phyloP scores from a whole-genome alignment of 2,888 invertebrate genomes.

The Sarcophaga subvicina region DNA sequence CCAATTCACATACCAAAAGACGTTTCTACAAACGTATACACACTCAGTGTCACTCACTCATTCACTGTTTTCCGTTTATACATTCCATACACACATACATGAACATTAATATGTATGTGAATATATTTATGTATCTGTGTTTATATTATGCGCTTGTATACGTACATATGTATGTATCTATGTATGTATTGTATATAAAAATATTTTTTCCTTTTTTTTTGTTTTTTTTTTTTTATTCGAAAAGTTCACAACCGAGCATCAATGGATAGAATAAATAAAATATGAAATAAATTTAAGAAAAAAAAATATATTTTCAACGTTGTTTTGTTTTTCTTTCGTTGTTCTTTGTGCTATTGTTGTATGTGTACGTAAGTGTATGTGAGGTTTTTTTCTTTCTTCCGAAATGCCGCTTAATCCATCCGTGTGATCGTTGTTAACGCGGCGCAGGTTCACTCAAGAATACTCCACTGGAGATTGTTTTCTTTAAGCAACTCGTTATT shows the following conservation, averaged over 20 bases:
- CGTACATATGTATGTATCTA: slow-evolving; percentile 4
- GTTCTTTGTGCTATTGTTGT: slow-evolving; percentile 17
- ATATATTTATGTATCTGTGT: slow-evolving; percentile 4
- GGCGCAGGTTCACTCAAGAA: slow-evolving; percentile 77
- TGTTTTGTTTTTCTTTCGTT: slow-evolving; percentile 8
- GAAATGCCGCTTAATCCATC: slow-evolving; percentile 62
- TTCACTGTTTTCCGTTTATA: slow-evolving; percentile 24
- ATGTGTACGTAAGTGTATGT: slow-evolving; percentile 26
- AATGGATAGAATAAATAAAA: slow-evolving; percentile 66
- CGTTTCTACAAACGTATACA: slow-evolving; percentile 27
- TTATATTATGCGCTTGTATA: slow-evolving; percentile 1
- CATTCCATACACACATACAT: neutral
- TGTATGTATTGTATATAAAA: slow-evolving; percentile 22
- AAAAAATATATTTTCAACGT: slow-evolving; percentile 43
- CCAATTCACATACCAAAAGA: slow-evolving; percentile 63
- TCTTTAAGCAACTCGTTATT: slow-evolving; percentile 64
- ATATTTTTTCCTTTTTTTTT: slow-evolving; percentile 13
- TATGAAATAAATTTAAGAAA: slow-evolving; percentile 22
- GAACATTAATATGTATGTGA: no score
- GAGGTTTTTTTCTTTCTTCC: neutral
- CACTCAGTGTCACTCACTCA: slow-evolving; percentile 3
- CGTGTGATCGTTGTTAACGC: slow-evolving; percentile 75
- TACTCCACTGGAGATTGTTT: slow-evolving; percentile 67
- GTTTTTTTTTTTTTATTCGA: slow-evolving; percentile 21
- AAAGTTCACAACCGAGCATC: slow-evolving; percentile 65